A percentile compares a stretch with the other conserved stretches of the same genome.
These are phyloP conservation scores for Equus quagga DNA, from an alignment of 2,113 vertebrate genomes.

Conservation along the genomic window DNA sequence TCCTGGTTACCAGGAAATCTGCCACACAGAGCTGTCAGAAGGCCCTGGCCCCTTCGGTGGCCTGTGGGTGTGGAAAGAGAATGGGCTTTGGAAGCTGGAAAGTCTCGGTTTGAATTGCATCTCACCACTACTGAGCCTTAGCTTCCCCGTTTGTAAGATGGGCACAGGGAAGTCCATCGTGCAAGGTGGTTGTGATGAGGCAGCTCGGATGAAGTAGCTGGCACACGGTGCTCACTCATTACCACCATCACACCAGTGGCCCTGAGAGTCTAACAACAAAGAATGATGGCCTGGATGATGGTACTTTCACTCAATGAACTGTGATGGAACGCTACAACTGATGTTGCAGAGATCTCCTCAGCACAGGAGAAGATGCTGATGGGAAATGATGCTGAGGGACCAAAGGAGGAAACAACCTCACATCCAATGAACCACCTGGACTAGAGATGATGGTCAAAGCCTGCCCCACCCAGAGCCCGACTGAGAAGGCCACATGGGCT, in stretches of 20 bases:
- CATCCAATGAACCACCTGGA: background rate
- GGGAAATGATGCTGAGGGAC: background rate
- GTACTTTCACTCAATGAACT: background rate
- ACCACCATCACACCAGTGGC: accelerated
- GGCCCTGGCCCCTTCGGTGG: background rate
- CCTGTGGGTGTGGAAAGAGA: background rate
- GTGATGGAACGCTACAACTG: accelerated
- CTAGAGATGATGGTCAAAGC: background rate
- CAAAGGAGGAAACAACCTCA: background rate
- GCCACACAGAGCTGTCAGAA: background rate
- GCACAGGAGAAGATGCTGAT: background rate
- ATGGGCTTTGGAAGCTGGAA: background rate
- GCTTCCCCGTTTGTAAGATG: background rate
- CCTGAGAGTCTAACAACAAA: background rate
- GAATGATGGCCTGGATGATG: background rate
- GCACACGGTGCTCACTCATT: accelerated
- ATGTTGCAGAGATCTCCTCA: background rate
- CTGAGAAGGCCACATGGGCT: background rate
- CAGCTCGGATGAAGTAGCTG: background rate
- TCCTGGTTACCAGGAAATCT: background rate
- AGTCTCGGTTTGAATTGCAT: background rate
- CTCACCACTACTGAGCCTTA: background rate
- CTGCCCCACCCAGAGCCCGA: background rate
- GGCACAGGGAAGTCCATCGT: background rate
- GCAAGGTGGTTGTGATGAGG: background rate